Percentiles rank a stretch among this genome's conserved stretches.
Evolutionary conservation across 2,113 vertebrate species (phyloP).

Genomic region (Xenopus laevis): DNA sequence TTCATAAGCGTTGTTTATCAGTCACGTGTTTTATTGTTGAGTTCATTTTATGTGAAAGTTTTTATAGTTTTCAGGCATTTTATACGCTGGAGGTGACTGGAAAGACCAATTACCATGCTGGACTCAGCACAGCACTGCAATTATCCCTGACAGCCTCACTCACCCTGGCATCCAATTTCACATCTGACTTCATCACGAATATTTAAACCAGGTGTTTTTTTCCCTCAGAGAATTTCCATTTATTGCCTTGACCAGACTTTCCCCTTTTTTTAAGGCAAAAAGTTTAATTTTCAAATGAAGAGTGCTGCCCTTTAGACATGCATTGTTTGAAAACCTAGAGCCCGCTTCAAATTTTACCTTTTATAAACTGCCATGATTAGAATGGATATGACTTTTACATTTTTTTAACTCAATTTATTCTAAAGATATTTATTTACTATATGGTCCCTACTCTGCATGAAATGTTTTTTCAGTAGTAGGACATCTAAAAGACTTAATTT

Average conservation of each 20-base stretch:
- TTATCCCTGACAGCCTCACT: conserved; percentile 17
- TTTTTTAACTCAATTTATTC: neutral
- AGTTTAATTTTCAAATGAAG: neutral
- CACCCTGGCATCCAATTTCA: conserved; percentile 10
- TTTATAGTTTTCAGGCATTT: conserved; percentile 8
- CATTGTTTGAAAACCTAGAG: neutral
- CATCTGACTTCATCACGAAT: conserved; percentile 15
- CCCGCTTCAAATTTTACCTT: neutral
- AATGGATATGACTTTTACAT: neutral
- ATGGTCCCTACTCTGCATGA: no score
- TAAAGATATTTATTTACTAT: neutral
- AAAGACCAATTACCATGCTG: conserved; percentile 5
- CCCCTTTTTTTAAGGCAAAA: conserved; percentile 2
- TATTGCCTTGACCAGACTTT: conserved; percentile 9
- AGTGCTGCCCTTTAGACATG: neutral
- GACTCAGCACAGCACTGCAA: neutral
- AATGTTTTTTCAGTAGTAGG: no score
- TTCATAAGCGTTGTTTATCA: neutral
- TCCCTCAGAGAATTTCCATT: neutral
- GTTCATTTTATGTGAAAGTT: neutral
- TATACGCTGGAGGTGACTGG: neutral
- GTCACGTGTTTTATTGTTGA: conserved; percentile 7
- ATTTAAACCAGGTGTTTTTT: conserved; percentile 25
- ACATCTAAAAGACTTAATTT: no score
- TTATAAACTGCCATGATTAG: neutral